phyloP scores from a whole-genome alignment of 1,140 invertebrate genomes.

The Orussus abietinus region DNA sequence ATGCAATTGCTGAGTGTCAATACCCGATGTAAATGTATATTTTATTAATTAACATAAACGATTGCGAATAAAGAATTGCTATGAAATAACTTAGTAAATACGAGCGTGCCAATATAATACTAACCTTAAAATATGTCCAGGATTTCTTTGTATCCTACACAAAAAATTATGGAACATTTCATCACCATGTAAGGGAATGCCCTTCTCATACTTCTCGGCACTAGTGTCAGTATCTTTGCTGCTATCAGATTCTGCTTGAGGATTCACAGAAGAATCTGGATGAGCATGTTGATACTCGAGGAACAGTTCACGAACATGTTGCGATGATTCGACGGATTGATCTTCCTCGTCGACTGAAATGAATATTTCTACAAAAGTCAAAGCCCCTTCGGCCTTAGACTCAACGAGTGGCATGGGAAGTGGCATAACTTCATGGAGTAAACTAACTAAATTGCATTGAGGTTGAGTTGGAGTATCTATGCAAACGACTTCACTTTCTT shows the following conservation, averaged over 20 bases:
- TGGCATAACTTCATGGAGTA: constrained; percentile 57
- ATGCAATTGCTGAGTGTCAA: constrained; percentile 7
- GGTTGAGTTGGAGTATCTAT: constrained; percentile 67
- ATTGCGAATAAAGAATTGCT: constrained; percentile 11
- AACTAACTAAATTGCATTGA: constrained; percentile 59
- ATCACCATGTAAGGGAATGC: constrained; percentile 73
- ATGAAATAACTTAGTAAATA: constrained; percentile 14
- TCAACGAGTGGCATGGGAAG: constrained; percentile 51
- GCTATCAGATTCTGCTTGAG: constrained; percentile 28
- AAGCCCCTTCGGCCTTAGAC: constrained; percentile 23
- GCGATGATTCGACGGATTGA: constrained; percentile 39
- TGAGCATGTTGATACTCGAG: constrained; percentile 61
- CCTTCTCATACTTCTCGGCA: constrained; percentile 73
- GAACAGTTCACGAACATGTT: constrained; percentile 63
- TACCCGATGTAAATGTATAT: not conserved
- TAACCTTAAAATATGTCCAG: constrained; percentile 77
- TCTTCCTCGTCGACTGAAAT: constrained; percentile 62
- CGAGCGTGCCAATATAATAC: constrained; percentile 4
- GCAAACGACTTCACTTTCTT: constrained; percentile 64
- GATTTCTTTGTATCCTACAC: constrained; percentile 68
- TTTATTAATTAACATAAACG: constrained; percentile 8
- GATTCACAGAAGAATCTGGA: constrained; percentile 40
- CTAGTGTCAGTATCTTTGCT: constrained; percentile 29
- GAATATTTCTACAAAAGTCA: constrained; percentile 56
- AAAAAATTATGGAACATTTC: constrained; percentile 76